A percentile compares a stretch with the other conserved stretches of the same genome.
phyloP scores from a whole-genome alignment of 2,888 invertebrate genomes.

The Pelosia muscerda region DNA sequence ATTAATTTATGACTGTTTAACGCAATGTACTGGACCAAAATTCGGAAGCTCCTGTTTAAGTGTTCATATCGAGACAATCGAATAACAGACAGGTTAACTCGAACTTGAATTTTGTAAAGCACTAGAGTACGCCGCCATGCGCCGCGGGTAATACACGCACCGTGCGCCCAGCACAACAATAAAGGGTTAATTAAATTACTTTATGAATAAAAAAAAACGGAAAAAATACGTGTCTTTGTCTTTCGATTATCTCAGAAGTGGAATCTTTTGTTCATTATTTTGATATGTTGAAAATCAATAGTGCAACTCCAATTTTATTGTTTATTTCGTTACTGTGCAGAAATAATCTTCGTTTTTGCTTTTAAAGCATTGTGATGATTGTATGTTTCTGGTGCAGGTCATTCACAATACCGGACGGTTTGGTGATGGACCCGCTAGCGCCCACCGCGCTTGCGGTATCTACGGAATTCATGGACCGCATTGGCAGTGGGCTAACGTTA shows the following conservation, averaged over 20 bases:
- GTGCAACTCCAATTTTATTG: not conserved
- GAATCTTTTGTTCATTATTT: not conserved
- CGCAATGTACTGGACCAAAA: constrained; percentile 15
- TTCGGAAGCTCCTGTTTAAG: constrained; percentile 18
- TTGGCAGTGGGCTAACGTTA: constrained; percentile 78
- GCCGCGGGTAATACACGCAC: constrained; percentile 58
- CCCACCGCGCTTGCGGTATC: constrained; percentile 81
- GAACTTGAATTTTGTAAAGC: constrained; percentile 41
- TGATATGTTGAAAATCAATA: not conserved
- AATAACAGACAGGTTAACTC: constrained; percentile 22
- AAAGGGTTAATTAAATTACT: constrained; percentile 36
- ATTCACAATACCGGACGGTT: constrained; percentile 80
- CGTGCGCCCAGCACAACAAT: constrained; percentile 40
- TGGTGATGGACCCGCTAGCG: constrained; percentile 82
- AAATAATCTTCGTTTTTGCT: not conserved
- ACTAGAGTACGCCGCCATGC: constrained; percentile 56
- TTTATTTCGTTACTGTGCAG: not conserved
- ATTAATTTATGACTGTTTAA: not conserved
- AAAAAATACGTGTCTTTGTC: not conserved
- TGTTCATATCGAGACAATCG: constrained; percentile 11
- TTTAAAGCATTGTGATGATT: not conserved
- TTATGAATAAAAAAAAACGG: not conserved
- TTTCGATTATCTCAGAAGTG: not conserved
- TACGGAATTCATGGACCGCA: constrained; percentile 80
- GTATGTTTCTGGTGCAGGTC: constrained; percentile 66